A percentile compares a stretch with the other conserved stretches of the same genome.
phyloP scores from a whole-genome alignment of 2,888 invertebrate species.

The Nomada lathburiana region DNA sequence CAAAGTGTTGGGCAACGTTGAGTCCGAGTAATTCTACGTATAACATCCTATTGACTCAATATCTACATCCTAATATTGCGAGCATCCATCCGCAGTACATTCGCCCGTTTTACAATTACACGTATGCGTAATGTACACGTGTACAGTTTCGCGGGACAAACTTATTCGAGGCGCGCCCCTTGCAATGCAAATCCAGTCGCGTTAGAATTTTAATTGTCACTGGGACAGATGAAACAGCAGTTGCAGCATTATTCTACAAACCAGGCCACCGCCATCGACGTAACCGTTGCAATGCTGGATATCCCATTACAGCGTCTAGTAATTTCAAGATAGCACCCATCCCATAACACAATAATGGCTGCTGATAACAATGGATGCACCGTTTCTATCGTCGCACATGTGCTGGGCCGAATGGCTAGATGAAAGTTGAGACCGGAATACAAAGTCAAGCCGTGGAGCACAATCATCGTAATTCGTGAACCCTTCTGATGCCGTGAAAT shows the following conservation, averaged over 20 bases:
- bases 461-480: conserved; percentile 10
- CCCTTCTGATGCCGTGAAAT: neutral
- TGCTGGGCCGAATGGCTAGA: neutral
- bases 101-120: neutral
- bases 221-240: neutral
- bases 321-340: conserved; percentile 35
- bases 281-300: conserved; percentile 11
- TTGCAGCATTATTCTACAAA: conserved; percentile 37
- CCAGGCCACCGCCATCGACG: conserved; percentile 32
- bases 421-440: neutral
- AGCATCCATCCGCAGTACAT: neutral
- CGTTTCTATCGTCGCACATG: conserved; percentile 39
- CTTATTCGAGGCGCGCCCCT: neutral
- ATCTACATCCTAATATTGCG: neutral
- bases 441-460: conserved; percentile 2
- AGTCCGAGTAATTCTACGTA: neutral
- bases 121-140: neutral
- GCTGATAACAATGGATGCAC: conserved; percentile 38
- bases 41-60: neutral
- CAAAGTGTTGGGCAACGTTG: neutral
- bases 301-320: conserved; percentile 25
- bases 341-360: conserved; percentile 37
- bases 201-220: conserved; percentile 33
- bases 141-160: neutral
- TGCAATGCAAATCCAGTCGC: conserved; percentile 3